phyloP scores from a whole-genome alignment of 2,888 invertebrate genomes.

The Theodoxus fluviatilis region DNA sequence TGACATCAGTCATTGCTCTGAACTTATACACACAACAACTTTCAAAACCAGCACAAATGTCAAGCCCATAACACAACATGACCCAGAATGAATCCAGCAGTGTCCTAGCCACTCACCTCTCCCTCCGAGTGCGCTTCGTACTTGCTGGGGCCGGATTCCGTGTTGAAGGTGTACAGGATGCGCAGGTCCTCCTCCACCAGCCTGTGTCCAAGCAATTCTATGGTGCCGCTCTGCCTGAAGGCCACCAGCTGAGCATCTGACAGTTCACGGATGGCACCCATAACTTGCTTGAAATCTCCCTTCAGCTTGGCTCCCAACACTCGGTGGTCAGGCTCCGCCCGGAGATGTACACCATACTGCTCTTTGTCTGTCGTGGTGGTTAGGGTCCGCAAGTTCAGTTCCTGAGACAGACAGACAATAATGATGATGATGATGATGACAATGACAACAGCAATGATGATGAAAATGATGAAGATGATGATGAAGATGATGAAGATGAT shows the following conservation, averaged over 20 bases:
- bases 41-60: no score
- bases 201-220: slow-evolving; percentile 78
- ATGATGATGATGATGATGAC: no score
- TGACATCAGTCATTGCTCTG: no score
- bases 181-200: slow-evolving; percentile 67
- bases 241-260: slow-evolving; percentile 75
- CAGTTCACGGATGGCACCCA: slow-evolving; percentile 73
- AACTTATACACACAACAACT: no score
- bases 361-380: slow-evolving; percentile 87
- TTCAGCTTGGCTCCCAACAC: slow-evolving; percentile 86
- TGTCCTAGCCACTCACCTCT: slow-evolving; percentile 66
- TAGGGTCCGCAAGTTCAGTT: slow-evolving; percentile 88
- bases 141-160: slow-evolving; percentile 58
- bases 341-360: slow-evolving; percentile 87
- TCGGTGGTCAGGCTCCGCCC: slow-evolving; percentile 95
- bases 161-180: slow-evolving; percentile 79
- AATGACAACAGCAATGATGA: background rate
- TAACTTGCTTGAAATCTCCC: slow-evolving; percentile 85
- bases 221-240: slow-evolving; percentile 74
- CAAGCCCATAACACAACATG: background rate
- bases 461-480: no score
- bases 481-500: no score
- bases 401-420: slow-evolving; percentile 65
- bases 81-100: background rate
- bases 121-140: slow-evolving; percentile 92